phyloP scores from a whole-genome alignment of 2,888 invertebrate genomes.

The Harpagoxenus sublaevis region DNA sequence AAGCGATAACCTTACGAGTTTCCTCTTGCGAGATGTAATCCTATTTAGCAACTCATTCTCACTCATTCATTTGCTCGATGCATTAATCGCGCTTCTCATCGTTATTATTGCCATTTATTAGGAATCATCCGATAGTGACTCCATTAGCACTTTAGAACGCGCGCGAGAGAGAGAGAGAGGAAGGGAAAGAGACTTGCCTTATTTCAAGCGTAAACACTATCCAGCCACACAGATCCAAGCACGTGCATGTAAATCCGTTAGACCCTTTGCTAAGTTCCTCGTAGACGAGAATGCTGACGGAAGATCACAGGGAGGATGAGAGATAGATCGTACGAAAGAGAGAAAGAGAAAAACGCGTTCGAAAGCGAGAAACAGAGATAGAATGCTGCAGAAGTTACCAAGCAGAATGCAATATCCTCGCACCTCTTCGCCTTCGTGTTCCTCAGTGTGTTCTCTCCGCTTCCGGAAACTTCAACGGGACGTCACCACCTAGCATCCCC shows the following conservation, averaged over 20 bases:
- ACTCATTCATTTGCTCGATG: too few relatives aligned
- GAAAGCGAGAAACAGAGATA: constrained; percentile 35
- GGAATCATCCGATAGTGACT: background rate
- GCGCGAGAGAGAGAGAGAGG: background rate
- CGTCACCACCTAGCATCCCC: constrained; percentile 58
- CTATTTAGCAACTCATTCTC: background rate
- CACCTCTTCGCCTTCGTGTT: constrained; percentile 57
- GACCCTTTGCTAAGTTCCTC: constrained; percentile 23
- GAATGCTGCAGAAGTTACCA: constrained; percentile 61
- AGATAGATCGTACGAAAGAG: constrained; percentile 23
- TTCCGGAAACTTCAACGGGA: constrained; percentile 39
- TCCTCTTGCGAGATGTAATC: background rate
- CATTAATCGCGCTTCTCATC: background rate
- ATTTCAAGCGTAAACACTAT: constrained; percentile 48
- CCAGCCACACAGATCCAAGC: constrained; percentile 12
- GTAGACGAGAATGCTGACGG: constrained; percentile 40
- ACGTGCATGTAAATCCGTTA: constrained; percentile 28
- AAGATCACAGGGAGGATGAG: constrained; percentile 21
- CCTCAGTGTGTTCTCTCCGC: constrained; percentile 36
- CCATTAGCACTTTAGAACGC: constrained; percentile 9
- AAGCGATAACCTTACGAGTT: background rate
- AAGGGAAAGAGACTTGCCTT: background rate
- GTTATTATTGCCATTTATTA: constrained; percentile 26
- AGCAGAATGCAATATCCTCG: constrained; percentile 70
- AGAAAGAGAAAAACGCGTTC: constrained; percentile 20